Percentiles rank a stretch among this genome's conserved stretches.
Evolutionary conservation across 2,797 vertebrate genomes (phyloP).

Genomic region (Zalophus californianus): DNA sequence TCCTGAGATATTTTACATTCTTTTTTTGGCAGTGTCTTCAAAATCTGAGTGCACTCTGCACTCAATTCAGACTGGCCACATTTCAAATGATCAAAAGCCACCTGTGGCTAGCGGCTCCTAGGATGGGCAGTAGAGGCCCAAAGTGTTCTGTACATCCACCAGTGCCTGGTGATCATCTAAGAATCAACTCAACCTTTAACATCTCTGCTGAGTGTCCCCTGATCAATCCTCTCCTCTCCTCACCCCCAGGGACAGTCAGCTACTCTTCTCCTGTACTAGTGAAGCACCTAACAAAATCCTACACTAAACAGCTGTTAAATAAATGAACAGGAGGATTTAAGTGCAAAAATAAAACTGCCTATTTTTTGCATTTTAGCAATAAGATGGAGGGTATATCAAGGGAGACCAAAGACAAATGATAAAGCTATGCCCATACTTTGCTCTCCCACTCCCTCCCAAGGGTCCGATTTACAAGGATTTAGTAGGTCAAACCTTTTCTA

Average conservation of each 20-base stretch:
- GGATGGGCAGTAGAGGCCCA: neutral
- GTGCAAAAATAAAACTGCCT: neutral
- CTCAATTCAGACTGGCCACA: neutral
- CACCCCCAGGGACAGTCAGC: neutral
- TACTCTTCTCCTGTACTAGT: neutral
- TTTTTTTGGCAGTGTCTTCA: neutral
- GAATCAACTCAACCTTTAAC: neutral
- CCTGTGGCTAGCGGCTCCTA: neutral
- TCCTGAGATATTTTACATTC: neutral
- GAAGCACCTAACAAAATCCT: neutral
- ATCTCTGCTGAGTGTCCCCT: neutral
- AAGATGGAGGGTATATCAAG: neutral
- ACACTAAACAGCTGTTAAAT: neutral
- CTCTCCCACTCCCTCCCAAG: neutral
- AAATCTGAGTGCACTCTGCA: neutral
- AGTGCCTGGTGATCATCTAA: neutral
- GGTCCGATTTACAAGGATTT: neutral
- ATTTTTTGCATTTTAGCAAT: slow-evolving; percentile 9
- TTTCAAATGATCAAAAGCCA: neutral
- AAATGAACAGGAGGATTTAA: neutral
- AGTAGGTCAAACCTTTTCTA: neutral
- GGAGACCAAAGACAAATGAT: neutral
- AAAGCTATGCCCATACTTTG: neutral
- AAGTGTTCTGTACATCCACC: fast-evolving
- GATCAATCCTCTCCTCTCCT: neutral